A percentile compares a stretch with the other conserved stretches of the same genome.
These are phyloP conservation scores for Trachops cirrhosus DNA, from an alignment of 2,797 vertebrate genomes.

Conservation along the genomic window DNA sequence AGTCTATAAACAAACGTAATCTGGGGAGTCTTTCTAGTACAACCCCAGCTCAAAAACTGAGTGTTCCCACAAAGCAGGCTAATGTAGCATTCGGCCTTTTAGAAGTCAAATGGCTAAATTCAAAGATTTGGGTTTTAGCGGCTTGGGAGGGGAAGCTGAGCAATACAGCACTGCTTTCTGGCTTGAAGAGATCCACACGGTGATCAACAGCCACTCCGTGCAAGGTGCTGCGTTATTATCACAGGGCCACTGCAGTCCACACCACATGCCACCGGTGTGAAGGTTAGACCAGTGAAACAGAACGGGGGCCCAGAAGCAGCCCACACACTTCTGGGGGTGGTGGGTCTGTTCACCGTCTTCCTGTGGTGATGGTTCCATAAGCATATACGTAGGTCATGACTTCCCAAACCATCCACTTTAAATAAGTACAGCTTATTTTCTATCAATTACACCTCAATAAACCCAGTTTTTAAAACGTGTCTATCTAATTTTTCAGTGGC, in stretches of 20 bases:
- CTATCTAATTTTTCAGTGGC: not conserved
- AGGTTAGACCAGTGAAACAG: not conserved
- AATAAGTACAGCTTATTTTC: not conserved
- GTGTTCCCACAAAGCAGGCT: not conserved
- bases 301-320: not conserved
- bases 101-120: not conserved
- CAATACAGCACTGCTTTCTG: not conserved
- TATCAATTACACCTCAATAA: not conserved
- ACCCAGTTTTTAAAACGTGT: not conserved
- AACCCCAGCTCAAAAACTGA: not conserved
- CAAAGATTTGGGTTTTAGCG: not conserved
- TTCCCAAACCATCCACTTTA: not conserved
- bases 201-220: not conserved
- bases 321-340: not conserved
- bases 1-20: not conserved
- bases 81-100: not conserved
- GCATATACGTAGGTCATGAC: not conserved
- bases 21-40: not conserved
- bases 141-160: not conserved
- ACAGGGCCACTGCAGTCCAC: not conserved
- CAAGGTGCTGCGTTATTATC: not conserved
- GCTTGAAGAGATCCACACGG: not conserved
- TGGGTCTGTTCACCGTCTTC: not conserved
- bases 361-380: not conserved
- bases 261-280: not conserved